Evolutionary conservation across 2,113 vertebrate species (phyloP).

Genomic region (Sylvilagus bachmani): DNA sequence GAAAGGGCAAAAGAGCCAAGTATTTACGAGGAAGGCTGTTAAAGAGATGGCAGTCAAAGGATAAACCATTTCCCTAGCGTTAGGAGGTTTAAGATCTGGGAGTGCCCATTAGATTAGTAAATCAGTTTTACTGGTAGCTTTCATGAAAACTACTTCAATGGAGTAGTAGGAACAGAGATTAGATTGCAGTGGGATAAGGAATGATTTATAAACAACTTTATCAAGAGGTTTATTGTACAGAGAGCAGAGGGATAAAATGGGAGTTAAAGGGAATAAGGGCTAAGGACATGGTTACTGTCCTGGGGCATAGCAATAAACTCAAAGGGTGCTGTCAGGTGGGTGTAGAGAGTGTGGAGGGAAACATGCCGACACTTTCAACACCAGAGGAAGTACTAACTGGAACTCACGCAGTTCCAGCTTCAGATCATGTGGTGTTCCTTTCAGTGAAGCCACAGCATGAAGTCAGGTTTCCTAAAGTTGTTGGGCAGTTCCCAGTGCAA

Average conservation of each 20-base stretch:
- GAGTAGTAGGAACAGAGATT: background rate
- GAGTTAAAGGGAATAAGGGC: background rate
- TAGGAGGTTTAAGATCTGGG: background rate
- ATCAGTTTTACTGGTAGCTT: background rate
- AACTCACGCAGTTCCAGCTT: background rate
- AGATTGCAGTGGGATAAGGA: background rate
- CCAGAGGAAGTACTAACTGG: background rate
- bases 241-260: background rate
- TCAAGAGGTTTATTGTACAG: background rate
- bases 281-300: background rate
- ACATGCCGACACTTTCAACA: accelerated
- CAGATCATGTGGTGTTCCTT: accelerated
- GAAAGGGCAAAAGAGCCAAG: background rate
- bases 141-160: background rate
- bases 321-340: background rate
- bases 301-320: background rate
- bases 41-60: background rate
- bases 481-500: background rate
- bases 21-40: background rate
- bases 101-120: background rate
- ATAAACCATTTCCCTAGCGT: background rate
- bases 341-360: background rate
- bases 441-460: background rate
- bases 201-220: background rate
- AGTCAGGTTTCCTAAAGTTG: background rate